Percentiles rank a stretch among this genome's conserved stretches.
Conservation (phyloP, 2,797 vertebrate genomes). For the Thunnus albacares region DNA sequence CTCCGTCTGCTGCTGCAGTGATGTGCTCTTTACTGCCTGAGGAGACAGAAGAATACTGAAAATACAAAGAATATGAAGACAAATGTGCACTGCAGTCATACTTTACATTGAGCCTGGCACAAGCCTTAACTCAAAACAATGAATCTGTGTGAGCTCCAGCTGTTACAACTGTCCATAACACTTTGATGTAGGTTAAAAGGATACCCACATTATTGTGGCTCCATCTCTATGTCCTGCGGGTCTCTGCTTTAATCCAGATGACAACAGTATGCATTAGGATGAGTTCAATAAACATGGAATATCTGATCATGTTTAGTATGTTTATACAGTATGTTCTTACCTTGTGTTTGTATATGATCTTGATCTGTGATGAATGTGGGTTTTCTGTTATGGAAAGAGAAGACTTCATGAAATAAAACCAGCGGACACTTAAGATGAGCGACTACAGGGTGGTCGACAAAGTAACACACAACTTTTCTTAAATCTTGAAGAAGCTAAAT, state of each 20-base stretch:
- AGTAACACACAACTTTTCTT: background rate
- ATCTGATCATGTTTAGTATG: background rate
- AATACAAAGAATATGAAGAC: slow-evolving; percentile 24
- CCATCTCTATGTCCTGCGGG: slow-evolving; percentile 61
- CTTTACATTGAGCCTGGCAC: background rate
- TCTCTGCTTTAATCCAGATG: slow-evolving; percentile 58
- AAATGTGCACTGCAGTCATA: background rate
- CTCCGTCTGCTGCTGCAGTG: slow-evolving; percentile 44
- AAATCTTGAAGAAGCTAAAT: background rate
- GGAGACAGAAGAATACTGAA: slow-evolving; percentile 30
- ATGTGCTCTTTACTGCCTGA: slow-evolving; percentile 41
- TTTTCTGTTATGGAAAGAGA: slow-evolving; percentile 65
- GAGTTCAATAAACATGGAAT: background rate
- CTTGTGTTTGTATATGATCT: slow-evolving; percentile 63
- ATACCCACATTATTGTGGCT: slow-evolving; percentile 75
- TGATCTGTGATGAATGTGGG: slow-evolving; percentile 62
- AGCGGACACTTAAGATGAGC: background rate
- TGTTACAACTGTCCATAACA: slow-evolving; percentile 1
- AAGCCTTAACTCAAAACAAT: slow-evolving; percentile 4
- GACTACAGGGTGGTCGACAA: background rate
- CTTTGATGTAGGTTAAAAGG: background rate
- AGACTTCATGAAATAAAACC: background rate
- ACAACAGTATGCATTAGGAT: slow-evolving; percentile 42
- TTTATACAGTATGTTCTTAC: slow-evolving; percentile 48
- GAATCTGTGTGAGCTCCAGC: slow-evolving; percentile 10